Evolutionary conservation across 2,113 vertebrate genomes (phyloP).

Genomic region (Hemichromis elongatus): DNA sequence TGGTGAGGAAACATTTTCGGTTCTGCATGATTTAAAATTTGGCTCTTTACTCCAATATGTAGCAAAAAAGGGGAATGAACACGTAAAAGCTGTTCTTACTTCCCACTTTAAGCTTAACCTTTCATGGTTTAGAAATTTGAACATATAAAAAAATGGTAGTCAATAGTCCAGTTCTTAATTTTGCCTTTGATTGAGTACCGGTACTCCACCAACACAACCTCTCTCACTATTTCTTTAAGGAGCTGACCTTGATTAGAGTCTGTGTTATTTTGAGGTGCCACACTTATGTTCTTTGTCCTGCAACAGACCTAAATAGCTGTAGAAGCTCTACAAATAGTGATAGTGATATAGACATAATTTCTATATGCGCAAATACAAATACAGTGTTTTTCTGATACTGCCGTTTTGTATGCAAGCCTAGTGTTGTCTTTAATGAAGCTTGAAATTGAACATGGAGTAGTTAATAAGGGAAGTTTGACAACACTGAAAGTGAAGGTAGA

Average conservation of each 20-base stretch:
- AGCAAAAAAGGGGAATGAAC: background rate
- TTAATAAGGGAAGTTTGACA: slow-evolving; percentile 9
- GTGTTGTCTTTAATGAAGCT: slow-evolving; percentile 28
- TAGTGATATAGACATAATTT: background rate
- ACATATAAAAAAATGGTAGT: background rate
- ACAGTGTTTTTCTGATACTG: background rate
- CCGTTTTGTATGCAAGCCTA: background rate
- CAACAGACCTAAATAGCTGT: background rate
- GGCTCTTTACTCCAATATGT: background rate
- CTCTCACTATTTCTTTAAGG: slow-evolving; percentile 26
- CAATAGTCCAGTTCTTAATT: background rate
- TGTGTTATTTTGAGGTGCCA: slow-evolving; percentile 5
- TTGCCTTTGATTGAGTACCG: background rate
- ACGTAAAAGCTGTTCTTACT: background rate
- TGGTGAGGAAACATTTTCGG: background rate
- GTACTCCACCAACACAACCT: background rate
- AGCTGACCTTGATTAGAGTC: slow-evolving; percentile 22
- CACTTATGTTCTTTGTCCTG: slow-evolving; percentile 3
- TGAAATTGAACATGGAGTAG: slow-evolving; percentile 39
- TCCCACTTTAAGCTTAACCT: background rate
- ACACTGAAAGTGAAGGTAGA: background rate
- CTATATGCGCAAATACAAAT: background rate
- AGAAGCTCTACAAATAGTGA: background rate
- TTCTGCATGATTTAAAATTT: background rate
- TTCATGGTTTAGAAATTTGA: background rate